Evolutionary conservation across 2,113 vertebrate species (phyloP).

Genomic region (Misgurnus anguillicaudatus): DNA sequence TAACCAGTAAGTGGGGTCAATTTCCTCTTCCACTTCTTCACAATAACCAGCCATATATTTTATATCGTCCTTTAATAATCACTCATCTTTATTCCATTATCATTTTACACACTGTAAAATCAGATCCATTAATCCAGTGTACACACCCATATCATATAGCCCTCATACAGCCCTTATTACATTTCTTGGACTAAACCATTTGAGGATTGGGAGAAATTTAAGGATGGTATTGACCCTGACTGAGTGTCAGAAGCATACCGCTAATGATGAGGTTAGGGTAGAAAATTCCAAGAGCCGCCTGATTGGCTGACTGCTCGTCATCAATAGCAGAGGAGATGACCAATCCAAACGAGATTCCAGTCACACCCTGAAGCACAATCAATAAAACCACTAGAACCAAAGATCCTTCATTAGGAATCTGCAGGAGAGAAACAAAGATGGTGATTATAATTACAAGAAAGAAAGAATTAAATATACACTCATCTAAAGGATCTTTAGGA

Average conservation of each 20-base stretch:
- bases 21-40: constrained; percentile 20
- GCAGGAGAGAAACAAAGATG: background rate
- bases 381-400: constrained; percentile 70
- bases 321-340: constrained; percentile 78
- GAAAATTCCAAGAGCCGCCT: constrained; percentile 78
- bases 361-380: constrained; percentile 77
- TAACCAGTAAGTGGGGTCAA: background rate
- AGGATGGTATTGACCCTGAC: too few species aligned
- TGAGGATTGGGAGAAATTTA: background rate
- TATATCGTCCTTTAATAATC: too few species aligned
- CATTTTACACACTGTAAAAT: background rate
- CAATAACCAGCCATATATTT: background rate
- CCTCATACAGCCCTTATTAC: constrained; percentile 24
- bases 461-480: background rate
- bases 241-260: constrained; percentile 55
- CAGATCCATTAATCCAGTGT: background rate
- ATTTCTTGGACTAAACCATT: constrained; percentile 22
- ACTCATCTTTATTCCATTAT: background rate
- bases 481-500: too few species aligned
- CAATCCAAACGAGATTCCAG: constrained; percentile 75
- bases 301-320: constrained; percentile 79
- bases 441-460: constrained; percentile 4
- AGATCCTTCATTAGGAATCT: constrained; percentile 78
- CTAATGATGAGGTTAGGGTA: constrained; percentile 79
- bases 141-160: constrained; percentile 21